phyloP scores from a whole-genome alignment of 2,888 invertebrate species.

The Endotricha flammealis region DNA sequence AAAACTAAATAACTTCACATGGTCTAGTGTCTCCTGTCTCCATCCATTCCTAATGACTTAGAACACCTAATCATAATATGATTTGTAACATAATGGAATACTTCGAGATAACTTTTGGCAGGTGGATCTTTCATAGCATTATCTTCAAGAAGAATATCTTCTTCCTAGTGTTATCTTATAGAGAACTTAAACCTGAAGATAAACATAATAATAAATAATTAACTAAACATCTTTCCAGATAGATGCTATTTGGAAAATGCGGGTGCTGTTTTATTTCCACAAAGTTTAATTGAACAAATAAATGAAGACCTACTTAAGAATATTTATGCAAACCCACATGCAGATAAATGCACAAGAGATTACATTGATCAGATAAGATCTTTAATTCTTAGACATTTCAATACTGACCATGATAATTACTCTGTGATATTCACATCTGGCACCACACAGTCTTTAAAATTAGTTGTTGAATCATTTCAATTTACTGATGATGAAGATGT shows the following conservation, averaged over 20 bases:
- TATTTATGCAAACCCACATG: constrained; percentile 95
- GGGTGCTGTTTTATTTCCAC: constrained; percentile 89
- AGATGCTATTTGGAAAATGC: constrained; percentile 93
- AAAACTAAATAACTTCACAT: too few relatives aligned
- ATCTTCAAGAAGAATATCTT: too few relatives aligned
- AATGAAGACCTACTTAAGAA: constrained; percentile 82
- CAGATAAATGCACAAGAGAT: constrained; percentile 89
- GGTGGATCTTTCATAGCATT: too few relatives aligned
- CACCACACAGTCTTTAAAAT: constrained; percentile 91
- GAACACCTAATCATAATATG: too few relatives aligned
- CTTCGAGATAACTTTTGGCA: too few relatives aligned
- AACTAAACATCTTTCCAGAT: constrained; percentile 78
- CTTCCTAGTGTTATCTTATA: too few relatives aligned
- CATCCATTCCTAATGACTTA: too few relatives aligned
- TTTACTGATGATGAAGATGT: constrained; percentile 58
- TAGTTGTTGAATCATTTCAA: constrained; percentile 88
- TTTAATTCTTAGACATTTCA: constrained; percentile 91
- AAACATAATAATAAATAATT: neutral
- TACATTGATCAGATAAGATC: constrained; percentile 89
- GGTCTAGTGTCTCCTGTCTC: too few relatives aligned
- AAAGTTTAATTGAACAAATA: constrained; percentile 82
- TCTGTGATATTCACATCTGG: constrained; percentile 95
- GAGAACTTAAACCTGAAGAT: neutral
- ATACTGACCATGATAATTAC: constrained; percentile 88
- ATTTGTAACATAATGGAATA: too few relatives aligned